These are phyloP conservation scores for Zaprionus ghesquierei DNA, from an alignment of 1,140 invertebrate genomes.

Conservation along the genomic window DNA sequence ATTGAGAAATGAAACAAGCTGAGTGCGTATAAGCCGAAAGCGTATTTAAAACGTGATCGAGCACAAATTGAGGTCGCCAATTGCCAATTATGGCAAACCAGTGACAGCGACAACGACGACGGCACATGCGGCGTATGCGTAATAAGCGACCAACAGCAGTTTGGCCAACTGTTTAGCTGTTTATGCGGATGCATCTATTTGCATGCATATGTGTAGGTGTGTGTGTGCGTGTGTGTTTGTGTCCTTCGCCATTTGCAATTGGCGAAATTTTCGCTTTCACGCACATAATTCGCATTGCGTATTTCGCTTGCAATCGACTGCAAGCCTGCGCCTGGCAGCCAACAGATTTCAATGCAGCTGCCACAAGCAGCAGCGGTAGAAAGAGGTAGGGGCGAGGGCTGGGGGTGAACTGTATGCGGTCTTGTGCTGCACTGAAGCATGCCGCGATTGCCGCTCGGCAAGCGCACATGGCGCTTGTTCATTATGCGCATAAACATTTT, in stretches of 20 bases:
- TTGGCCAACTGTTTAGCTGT: constrained; percentile 23
- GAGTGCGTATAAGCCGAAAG: background rate
- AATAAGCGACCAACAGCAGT: constrained; percentile 29
- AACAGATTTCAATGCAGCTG: constrained; percentile 64
- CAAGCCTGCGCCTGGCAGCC: constrained; percentile 56
- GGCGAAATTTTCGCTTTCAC: constrained; percentile 71
- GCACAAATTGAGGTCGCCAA: constrained; percentile 13
- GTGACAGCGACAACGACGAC: background rate
- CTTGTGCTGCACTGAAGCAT: background rate
- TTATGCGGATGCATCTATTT: background rate
- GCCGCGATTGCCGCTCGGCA: background rate
- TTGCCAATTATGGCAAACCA: constrained; percentile 45
- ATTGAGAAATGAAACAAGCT: constrained; percentile 11
- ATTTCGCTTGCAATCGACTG: constrained; percentile 56
- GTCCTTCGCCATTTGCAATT: constrained; percentile 40
- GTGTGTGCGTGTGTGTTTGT: constrained; percentile 28
- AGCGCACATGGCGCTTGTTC: constrained; percentile 62
- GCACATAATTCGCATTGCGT: constrained; percentile 68
- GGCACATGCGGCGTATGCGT: constrained; percentile 57
- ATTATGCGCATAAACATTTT: constrained; percentile 79
- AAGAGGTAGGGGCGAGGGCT: background rate
- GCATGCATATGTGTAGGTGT: background rate
- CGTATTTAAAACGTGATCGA: background rate
- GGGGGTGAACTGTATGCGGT: background rate
- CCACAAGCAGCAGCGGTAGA: constrained; percentile 29